Evolutionary conservation across 2,888 invertebrate species (phyloP).

Genomic region (Agrotis puta): DNA sequence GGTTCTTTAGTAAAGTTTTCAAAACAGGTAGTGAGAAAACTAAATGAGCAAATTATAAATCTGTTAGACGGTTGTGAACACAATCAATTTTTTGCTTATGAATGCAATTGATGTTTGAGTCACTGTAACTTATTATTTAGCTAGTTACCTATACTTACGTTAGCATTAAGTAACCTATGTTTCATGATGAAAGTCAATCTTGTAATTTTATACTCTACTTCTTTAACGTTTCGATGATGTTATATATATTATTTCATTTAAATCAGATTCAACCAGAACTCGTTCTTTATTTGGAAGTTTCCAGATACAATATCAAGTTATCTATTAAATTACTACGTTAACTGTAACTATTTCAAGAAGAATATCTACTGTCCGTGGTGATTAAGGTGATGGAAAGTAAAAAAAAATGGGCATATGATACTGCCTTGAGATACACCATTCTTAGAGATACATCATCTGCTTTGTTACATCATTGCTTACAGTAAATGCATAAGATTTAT

Average conservation of each 20-base stretch:
- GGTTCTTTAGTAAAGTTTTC: neutral
- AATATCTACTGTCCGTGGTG: too few species aligned
- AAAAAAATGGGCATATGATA: neutral
- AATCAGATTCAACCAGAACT: neutral
- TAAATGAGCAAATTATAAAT: neutral
- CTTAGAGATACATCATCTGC: neutral
- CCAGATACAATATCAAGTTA: too few species aligned
- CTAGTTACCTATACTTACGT: constrained; percentile 2
- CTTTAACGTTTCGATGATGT: neutral
- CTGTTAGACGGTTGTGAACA: neutral
- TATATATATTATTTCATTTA: neutral
- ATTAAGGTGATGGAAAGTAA: too few species aligned
- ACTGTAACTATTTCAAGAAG: too few species aligned
- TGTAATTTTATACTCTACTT: constrained; percentile 10
- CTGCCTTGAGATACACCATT: neutral
- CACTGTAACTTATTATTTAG: constrained; percentile 8
- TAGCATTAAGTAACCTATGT: constrained; percentile 3
- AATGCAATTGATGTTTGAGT: neutral
- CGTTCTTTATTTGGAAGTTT: too few species aligned
- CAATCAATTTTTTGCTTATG: neutral
- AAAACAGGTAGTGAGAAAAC: constrained; percentile 5
- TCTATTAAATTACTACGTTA: too few species aligned
- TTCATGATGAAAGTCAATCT: constrained; percentile 1
- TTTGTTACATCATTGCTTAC: constrained; percentile 11
- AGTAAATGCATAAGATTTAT: constrained; percentile 56